Percentiles rank a stretch among this genome's conserved stretches.
phyloP scores from a whole-genome alignment of 2,797 vertebrate species.

The Echiichthys vipera region DNA sequence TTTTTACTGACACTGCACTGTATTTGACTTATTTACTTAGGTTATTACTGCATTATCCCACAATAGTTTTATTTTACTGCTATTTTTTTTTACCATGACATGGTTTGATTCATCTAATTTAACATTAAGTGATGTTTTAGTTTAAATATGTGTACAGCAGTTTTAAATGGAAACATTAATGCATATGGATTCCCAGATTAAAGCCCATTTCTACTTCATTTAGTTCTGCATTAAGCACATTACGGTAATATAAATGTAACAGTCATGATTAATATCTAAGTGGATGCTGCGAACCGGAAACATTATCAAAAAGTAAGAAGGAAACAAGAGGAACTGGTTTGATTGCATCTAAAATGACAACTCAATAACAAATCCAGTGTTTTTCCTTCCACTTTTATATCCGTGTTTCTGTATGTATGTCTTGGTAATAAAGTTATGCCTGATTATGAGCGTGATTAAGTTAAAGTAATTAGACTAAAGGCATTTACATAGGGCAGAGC shows the following conservation, averaged over 20 bases:
- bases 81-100: background rate
- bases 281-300: background rate
- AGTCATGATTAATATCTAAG: background rate
- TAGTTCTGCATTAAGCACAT: background rate
- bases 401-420: too few relatives aligned
- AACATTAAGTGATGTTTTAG: background rate
- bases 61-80: background rate
- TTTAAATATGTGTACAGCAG: background rate
- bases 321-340: background rate
- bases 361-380: background rate
- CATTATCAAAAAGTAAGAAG: background rate
- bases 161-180: background rate
- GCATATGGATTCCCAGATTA: background rate
- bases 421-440: background rate
- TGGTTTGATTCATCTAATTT: background rate
- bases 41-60: background rate
- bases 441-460: background rate
- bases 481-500: background rate
- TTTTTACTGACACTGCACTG: background rate
- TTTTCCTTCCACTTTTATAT: background rate
- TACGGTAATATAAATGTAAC: background rate
- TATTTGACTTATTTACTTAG: background rate
- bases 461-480: background rate
- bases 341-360: constrained; percentile 13
- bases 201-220: background rate